Evolutionary conservation across 2,113 vertebrate genomes (phyloP).

Genomic region (Cinclus cinclus): DNA sequence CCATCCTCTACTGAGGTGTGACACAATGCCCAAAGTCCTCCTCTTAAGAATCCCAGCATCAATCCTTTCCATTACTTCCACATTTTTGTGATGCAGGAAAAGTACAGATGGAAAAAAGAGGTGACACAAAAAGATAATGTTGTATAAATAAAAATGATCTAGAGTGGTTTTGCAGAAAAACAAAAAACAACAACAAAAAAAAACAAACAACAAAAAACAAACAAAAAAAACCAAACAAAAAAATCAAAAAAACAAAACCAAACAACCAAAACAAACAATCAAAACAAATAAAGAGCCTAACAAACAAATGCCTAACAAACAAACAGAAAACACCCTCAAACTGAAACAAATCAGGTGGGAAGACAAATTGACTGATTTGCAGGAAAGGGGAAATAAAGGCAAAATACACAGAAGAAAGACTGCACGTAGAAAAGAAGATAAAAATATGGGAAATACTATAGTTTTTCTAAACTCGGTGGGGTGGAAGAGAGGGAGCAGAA

Average conservation of each 20-base stretch:
- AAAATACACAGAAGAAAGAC: neutral
- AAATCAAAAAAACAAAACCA: no score
- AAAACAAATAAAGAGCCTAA: neutral
- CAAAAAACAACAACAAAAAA: no score
- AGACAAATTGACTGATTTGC: neutral
- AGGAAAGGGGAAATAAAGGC: neutral
- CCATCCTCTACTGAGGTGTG: fast-evolving
- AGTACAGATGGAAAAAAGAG: neutral
- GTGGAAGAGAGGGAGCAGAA: neutral
- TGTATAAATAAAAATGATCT: neutral
- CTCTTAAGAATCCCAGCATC: neutral
- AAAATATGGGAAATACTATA: neutral
- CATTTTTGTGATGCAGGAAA: neutral
- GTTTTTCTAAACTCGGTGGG: neutral
- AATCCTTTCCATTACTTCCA: neutral
- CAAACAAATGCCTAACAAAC: neutral
- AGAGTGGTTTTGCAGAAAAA: neutral
- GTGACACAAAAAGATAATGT: neutral
- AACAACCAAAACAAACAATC: neutral
- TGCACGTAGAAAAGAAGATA: neutral
- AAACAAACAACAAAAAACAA: no score
- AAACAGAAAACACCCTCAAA: neutral
- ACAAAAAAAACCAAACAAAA: no score
- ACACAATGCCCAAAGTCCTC: fast-evolving
- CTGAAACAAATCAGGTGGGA: neutral